Evolutionary conservation across 2,888 invertebrate species (phyloP).

Genomic region (Callyntrura guangdongensis): DNA sequence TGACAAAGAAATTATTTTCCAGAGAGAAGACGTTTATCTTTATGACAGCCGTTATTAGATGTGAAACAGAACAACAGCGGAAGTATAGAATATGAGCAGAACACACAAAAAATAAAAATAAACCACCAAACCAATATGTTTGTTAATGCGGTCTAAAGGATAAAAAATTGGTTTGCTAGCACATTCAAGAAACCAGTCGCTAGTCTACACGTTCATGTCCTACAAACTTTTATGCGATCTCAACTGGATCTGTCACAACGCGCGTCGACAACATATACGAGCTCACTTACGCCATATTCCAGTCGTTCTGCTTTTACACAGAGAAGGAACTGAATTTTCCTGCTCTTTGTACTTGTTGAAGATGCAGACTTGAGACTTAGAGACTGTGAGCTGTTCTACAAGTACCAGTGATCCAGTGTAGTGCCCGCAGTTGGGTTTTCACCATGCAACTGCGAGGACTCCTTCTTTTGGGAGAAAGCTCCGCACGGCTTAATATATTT

Average conservation of each 20-base stretch:
- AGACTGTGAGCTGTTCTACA: neutral
- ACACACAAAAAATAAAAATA: conserved; percentile 1
- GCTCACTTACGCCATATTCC: neutral
- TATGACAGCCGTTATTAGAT: neutral
- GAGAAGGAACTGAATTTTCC: neutral
- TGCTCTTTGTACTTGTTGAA: conserved; percentile 63
- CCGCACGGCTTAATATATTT: neutral
- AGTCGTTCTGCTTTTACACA: neutral
- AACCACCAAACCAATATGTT: neutral
- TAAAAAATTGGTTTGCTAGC: too few species aligned
- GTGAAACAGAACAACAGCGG: neutral
- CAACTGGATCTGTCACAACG: conserved; percentile 47
- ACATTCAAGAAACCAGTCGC: neutral
- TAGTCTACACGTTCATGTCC: neutral
- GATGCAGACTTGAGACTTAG: neutral
- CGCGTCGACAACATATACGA: conserved; percentile 40
- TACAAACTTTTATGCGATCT: conserved; percentile 16
- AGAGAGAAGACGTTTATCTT: neutral
- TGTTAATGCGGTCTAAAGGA: neutral
- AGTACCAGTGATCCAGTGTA: conserved; percentile 9
- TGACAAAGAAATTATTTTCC: conserved; percentile 1
- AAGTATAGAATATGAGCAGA: neutral
- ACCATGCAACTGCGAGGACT: conserved; percentile 35
- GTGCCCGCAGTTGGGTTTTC: conserved; percentile 52
- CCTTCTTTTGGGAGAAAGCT: conserved; percentile 30